Evolutionary conservation across 92 coral and sea anemone genomes (phyloP).

Genomic region (Zoanthus sociatus): DNA sequence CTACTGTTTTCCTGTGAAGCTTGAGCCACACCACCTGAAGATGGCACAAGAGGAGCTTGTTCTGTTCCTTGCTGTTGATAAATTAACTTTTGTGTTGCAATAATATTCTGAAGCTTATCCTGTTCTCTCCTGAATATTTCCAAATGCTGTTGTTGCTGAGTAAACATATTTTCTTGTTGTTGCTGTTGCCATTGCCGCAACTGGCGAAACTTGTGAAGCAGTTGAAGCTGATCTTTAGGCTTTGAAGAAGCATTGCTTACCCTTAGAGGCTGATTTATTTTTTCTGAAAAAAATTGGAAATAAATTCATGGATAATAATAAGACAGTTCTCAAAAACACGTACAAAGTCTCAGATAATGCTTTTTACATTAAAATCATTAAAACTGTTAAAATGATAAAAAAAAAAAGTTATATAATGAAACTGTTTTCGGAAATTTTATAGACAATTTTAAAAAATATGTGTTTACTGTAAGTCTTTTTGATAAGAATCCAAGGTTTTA

Average conservation of each 20-base stretch:
- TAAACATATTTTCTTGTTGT: conserved; percentile 91
- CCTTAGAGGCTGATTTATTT: conserved; percentile 68
- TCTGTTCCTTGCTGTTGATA: conserved; percentile 19
- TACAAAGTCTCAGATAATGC: no score
- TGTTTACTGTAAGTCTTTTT: no score
- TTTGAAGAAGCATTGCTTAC: conserved; percentile 66
- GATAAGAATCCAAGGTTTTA: no score
- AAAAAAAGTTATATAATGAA: no score
- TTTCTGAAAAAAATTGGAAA: conserved; percentile 12
- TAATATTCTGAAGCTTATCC: conserved; percentile 57
- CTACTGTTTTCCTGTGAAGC: neutral
- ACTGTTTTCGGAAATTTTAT: no score
- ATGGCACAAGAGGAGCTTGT: neutral
- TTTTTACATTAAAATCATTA: no score
- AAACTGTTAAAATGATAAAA: no score
- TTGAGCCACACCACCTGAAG: neutral
- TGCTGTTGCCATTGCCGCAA: conserved; percentile 99
- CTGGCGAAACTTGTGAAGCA: conserved; percentile 89
- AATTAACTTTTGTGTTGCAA: conserved; percentile 30
- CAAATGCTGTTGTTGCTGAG: conserved; percentile 86
- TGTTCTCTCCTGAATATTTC: conserved; percentile 77
- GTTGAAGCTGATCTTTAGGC: conserved; percentile 74
- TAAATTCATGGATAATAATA: neutral
- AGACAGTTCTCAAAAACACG: no score
- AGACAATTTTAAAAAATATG: no score